These are phyloP conservation scores for Typhlomys cinereus DNA, from an alignment of 2,113 vertebrate genomes.

Conservation along the genomic window DNA sequence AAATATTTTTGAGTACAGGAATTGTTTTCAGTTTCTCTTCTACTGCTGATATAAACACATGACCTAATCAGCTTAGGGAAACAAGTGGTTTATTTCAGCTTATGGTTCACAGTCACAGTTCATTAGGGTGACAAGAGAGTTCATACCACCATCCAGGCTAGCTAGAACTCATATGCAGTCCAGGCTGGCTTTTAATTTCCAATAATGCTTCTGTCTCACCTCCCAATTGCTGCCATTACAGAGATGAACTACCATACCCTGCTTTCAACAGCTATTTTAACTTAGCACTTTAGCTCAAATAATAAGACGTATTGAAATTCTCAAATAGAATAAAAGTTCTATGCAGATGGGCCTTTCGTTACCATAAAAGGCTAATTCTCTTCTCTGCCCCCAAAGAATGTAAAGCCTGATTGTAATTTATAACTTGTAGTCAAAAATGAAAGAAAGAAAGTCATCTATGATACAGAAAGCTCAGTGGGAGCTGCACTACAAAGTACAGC, in stretches of 20 bases:
- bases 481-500: neutral
- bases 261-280: conserved; percentile 4
- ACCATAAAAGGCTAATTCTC: conserved; percentile 4
- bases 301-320: neutral
- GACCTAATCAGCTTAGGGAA: no score
- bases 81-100: no score
- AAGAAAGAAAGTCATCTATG: conserved; percentile 58
- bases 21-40: no score
- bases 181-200: neutral
- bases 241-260: neutral
- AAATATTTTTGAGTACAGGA: conserved; percentile 38
- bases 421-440: conserved; percentile 23
- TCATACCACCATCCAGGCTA: neutral
- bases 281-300: neutral
- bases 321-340: conserved; percentile 31
- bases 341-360: neutral
- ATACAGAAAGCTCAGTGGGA: neutral
- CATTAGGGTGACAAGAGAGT: no score
- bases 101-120: no score
- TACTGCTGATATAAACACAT: no score
- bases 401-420: neutral
- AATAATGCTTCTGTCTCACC: neutral
- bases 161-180: neutral
- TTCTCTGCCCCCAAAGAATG: neutral
- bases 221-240: neutral